Evolutionary conservation across 1,140 invertebrate genomes (phyloP).

Genomic region (Cotesia glomerata): DNA sequence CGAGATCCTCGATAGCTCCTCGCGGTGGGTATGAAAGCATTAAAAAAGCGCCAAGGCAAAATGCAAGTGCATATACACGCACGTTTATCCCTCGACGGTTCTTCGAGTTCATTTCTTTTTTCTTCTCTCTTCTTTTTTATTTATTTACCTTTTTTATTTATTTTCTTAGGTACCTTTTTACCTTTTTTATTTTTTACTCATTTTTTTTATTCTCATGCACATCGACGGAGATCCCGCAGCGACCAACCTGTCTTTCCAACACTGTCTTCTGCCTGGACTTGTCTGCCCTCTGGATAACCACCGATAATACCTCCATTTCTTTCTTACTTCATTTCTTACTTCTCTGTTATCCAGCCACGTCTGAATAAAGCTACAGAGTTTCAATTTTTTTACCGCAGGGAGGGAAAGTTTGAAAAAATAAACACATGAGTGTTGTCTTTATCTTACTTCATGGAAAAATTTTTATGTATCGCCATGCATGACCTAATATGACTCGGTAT

Average conservation of each 20-base stretch:
- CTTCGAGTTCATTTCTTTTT: background rate
- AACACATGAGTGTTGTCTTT: too few relatives aligned
- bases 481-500: background rate
- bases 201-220: slow-evolving; percentile 36
- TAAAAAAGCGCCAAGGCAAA: slow-evolving; percentile 44
- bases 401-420: too few relatives aligned
- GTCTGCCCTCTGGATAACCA: slow-evolving; percentile 39
- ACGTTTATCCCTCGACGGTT: slow-evolving; percentile 10
- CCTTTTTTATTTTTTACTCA: slow-evolving; percentile 9
- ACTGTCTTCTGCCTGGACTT: slow-evolving; percentile 53
- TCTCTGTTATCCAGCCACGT: background rate
- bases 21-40: slow-evolving; percentile 64
- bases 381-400: too few relatives aligned
- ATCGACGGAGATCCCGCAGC: slow-evolving; percentile 53
- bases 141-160: slow-evolving; percentile 2
- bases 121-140: slow-evolving; percentile 15
- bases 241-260: slow-evolving; percentile 61
- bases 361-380: background rate
- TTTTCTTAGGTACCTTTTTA: slow-evolving; percentile 9
- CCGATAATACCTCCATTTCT: slow-evolving; percentile 55
- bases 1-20: slow-evolving; percentile 64
- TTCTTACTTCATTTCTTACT: background rate
- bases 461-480: too few relatives aligned
- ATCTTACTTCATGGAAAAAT: too few relatives aligned
- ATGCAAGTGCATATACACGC: slow-evolving; percentile 41